Conservation (phyloP, 2,113 vertebrate species). For the Theristicus caerulescens region DNA sequence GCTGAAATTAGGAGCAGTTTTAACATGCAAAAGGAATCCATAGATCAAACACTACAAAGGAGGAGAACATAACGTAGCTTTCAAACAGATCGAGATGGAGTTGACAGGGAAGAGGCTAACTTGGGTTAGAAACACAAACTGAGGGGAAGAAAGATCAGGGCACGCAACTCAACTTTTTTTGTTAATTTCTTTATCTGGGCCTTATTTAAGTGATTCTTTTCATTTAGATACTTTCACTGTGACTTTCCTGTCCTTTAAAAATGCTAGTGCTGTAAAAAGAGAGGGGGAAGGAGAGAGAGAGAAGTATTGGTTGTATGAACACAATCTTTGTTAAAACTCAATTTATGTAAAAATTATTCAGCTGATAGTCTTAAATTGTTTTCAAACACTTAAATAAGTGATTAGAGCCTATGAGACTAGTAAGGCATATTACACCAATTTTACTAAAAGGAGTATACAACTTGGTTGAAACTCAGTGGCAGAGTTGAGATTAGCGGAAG, state of each 20-base stretch:
- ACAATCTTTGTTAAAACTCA: neutral
- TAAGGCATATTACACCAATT: neutral
- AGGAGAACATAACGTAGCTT: conserved; percentile 27
- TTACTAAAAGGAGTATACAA: neutral
- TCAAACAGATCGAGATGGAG: conserved; percentile 1
- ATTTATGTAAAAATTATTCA: neutral
- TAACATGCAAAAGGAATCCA: conserved; percentile 16
- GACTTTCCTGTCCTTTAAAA: neutral
- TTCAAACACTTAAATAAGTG: neutral
- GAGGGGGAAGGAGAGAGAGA: neutral
- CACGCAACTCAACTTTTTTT: neutral
- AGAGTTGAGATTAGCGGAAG: neutral
- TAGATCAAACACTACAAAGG: conserved; percentile 29
- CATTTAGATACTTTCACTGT: neutral
- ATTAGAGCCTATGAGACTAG: neutral
- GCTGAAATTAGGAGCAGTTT: conserved; percentile 46
- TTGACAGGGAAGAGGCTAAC: conserved; percentile 1
- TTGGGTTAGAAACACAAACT: neutral
- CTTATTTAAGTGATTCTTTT: neutral
- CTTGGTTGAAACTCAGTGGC: neutral
- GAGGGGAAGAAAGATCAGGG: neutral
- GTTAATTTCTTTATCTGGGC: neutral
- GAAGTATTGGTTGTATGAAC: neutral
- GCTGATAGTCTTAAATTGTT: neutral
- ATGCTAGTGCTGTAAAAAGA: neutral